phyloP scores from a whole-genome alignment of 2,113 vertebrate species.

The Edolisoma coerulescens region DNA sequence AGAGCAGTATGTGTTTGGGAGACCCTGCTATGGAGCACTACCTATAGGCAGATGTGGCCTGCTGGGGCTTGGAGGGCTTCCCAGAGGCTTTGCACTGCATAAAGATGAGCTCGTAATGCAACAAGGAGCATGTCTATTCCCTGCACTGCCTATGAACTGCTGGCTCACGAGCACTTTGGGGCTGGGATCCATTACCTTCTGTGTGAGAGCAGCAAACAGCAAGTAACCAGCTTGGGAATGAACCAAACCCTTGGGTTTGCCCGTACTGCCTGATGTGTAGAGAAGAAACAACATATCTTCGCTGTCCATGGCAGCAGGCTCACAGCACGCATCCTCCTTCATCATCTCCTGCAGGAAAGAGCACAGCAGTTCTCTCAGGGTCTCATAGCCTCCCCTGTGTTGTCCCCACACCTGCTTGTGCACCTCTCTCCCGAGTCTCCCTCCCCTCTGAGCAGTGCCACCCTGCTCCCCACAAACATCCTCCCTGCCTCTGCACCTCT shows the following conservation, averaged over 20 bases:
- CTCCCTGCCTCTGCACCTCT: not conserved
- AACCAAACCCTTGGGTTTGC: slow-evolving; percentile 81
- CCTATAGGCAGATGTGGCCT: not conserved
- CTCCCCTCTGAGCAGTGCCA: not conserved
- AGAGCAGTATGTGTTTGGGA: not conserved
- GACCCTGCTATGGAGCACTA: not conserved
- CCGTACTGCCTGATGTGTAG: slow-evolving; percentile 80
- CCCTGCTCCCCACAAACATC: not conserved
- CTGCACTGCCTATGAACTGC: not conserved
- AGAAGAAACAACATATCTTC: slow-evolving; percentile 80
- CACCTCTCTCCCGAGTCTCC: not conserved
- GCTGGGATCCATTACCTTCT: slow-evolving; percentile 66
- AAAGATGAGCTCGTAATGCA: not conserved
- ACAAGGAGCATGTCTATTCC: not conserved
- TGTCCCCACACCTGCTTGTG: too few species aligned
- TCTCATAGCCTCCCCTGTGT: not conserved
- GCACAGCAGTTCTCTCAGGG: not conserved
- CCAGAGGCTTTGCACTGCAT: not conserved
- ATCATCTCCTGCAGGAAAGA: slow-evolving; percentile 72
- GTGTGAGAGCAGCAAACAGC: slow-evolving; percentile 77
- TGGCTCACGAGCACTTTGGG: not conserved
- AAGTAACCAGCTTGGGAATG: slow-evolving; percentile 82
- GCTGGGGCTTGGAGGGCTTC: not conserved
- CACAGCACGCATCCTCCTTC: slow-evolving; percentile 72
- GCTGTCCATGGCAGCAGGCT: slow-evolving; percentile 76